phyloP scores from a whole-genome alignment of 2,113 vertebrate species.

The Burhinus bistriatus region DNA sequence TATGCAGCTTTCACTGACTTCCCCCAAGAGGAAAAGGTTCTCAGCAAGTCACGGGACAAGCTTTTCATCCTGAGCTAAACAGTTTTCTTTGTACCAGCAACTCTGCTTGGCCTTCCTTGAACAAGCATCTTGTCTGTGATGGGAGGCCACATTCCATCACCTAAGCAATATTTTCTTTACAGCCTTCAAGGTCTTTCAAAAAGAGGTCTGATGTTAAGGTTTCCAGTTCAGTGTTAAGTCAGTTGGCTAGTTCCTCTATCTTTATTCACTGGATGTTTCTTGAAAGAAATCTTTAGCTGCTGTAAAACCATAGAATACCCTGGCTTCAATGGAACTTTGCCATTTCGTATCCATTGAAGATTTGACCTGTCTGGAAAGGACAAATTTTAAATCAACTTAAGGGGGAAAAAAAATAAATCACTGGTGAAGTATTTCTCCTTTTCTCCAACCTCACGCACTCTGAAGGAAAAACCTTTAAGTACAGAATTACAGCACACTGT shows the following conservation, averaged over 20 bases:
- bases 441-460: background rate
- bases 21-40: accelerated
- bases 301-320: background rate
- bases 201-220: background rate
- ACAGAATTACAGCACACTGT: background rate
- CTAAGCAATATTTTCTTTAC: background rate
- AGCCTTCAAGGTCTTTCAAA: background rate
- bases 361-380: background rate
- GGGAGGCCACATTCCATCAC: background rate
- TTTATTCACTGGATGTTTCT: background rate
- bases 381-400: background rate
- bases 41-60: accelerated
- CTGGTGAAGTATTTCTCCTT: background rate
- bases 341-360: background rate
- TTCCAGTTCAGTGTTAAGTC: background rate
- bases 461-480: background rate
- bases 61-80: background rate
- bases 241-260: background rate
- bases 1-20: background rate
- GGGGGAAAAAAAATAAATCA: background rate
- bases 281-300: background rate
- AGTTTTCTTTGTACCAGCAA: background rate
- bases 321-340: background rate
- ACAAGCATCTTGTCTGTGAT: background rate
- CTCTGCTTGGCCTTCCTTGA: background rate